Conservation (phyloP, 2,797 vertebrate species). For the Pangasius mekongensis region DNA sequence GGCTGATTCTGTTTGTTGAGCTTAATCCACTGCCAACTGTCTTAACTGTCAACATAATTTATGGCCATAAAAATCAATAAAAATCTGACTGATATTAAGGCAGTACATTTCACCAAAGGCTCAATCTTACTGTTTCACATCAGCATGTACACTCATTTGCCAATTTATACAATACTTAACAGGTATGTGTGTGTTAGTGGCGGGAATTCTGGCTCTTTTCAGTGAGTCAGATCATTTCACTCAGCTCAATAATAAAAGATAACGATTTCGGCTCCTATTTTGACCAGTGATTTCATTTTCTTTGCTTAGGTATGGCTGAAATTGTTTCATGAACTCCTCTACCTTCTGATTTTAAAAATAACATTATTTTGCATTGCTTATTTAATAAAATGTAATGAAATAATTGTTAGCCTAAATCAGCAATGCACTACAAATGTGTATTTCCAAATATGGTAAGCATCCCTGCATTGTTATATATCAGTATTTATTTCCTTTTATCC, state of each 20-base stretch:
- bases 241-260: not conserved
- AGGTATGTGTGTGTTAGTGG: not conserved
- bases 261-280: not conserved
- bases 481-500: not conserved
- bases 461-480: not conserved
- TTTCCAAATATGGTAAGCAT: not conserved
- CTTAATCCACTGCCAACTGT: not conserved
- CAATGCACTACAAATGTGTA: not conserved
- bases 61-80: not conserved
- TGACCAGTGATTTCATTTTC: not conserved
- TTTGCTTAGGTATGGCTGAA: not conserved
- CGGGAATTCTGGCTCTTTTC: not conserved
- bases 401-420: not conserved
- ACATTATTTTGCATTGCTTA: no score
- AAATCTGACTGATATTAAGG: not conserved
- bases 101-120: not conserved
- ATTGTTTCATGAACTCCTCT: not conserved
- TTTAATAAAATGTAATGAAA: not conserved
- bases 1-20: not conserved
- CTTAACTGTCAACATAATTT: not conserved
- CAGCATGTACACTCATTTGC: not conserved
- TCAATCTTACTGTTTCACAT: not conserved
- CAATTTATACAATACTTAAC: not conserved
- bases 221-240: not conserved
- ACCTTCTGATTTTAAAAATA: not conserved